Evolutionary conservation across 2,797 vertebrate species (phyloP).

Genomic region (Sebastes vulpes): DNA sequence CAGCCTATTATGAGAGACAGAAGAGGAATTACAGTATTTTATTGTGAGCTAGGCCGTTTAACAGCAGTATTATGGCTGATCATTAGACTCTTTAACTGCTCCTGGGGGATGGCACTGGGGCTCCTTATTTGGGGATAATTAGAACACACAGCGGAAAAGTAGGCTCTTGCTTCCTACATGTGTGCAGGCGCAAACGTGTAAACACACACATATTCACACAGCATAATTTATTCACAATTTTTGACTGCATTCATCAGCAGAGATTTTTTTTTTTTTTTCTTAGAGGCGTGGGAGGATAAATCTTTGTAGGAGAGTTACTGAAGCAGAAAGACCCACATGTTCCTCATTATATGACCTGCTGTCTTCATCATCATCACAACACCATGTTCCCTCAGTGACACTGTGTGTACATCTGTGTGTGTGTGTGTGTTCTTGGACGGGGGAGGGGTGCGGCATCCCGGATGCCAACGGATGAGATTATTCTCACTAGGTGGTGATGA

Average conservation of each 20-base stretch:
- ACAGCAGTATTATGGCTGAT: conserved; percentile 83
- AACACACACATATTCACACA: conserved; percentile 15
- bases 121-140: conserved; percentile 78
- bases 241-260: conserved; percentile 33
- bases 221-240: conserved; percentile 46
- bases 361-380: conserved; percentile 48
- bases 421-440: background rate
- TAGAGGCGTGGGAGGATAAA: conserved; percentile 17
- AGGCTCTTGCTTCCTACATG: conserved; percentile 57
- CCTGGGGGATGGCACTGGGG: conserved; percentile 69
- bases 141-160: conserved; percentile 72
- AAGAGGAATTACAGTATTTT: conserved; percentile 85
- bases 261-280: background rate
- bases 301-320: conserved; percentile 47
- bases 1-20: conserved; percentile 83
- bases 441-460: background rate
- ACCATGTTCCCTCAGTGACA: conserved; percentile 6
- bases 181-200: conserved; percentile 32
- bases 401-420: background rate
- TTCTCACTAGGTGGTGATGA: conserved; percentile 4
- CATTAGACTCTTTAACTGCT: conserved; percentile 85
- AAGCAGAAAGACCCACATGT: conserved; percentile 65
- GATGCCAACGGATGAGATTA: conserved; percentile 29
- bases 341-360: conserved; percentile 64
- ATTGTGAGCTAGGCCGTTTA: conserved; percentile 83